Conservation (phyloP, 2,888 invertebrate genomes). For the Melipona beecheii region DNA sequence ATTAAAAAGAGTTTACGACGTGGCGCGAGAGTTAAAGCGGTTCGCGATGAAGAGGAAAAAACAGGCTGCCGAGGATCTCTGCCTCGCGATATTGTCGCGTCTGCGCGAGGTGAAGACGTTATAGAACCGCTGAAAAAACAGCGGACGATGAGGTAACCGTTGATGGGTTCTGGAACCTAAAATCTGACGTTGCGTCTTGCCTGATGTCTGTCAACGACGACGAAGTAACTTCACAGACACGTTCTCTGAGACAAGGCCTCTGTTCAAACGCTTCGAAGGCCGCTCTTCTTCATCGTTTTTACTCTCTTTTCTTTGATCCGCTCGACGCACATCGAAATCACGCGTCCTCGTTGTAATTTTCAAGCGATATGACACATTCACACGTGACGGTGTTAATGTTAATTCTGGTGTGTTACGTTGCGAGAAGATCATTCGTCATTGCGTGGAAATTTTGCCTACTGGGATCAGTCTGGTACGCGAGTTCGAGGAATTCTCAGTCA, state of each 20-base stretch:
- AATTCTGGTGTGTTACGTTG: not conserved
- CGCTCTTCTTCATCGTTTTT: conserved; percentile 1
- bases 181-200: conserved; percentile 33
- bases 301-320: conserved; percentile 13
- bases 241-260: conserved; percentile 35
- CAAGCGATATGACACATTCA: conserved; percentile 2
- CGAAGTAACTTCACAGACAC: conserved; percentile 28
- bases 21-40: conserved; percentile 2
- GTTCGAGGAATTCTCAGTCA: not conserved
- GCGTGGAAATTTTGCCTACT: not conserved
- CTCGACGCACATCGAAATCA: conserved; percentile 16
- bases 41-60: conserved; percentile 13
- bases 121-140: conserved; percentile 14
- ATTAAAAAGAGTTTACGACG: conserved; percentile 29
- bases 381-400: conserved; percentile 6
- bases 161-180: conserved; percentile 33
- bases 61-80: not conserved
- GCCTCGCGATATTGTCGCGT: conserved; percentile 7
- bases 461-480: not conserved
- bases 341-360: conserved; percentile 17
- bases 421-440: conserved; percentile 11
- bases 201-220: conserved; percentile 28
- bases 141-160: conserved; percentile 33
- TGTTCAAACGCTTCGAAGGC: conserved; percentile 23
- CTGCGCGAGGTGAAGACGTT: conserved; percentile 14